Conservation (phyloP, 2,113 vertebrate species). For the Gulo gulo region DNA sequence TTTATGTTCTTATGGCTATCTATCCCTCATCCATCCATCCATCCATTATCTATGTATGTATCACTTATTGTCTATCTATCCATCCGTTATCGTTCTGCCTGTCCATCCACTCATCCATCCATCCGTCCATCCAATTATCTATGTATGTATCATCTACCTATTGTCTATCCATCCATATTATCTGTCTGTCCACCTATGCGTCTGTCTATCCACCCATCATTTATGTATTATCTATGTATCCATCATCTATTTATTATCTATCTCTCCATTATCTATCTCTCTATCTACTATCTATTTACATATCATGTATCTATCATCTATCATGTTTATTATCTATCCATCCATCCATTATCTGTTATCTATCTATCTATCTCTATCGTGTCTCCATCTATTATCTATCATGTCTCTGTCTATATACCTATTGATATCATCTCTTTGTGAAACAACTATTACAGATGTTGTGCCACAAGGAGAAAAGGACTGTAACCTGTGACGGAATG, state of each 20-base stretch:
- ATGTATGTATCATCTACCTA: no score
- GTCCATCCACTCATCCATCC: neutral
- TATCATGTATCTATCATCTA: neutral
- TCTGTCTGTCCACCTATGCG: neutral
- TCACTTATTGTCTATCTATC: neutral
- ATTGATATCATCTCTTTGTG: neutral
- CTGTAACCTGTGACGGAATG: fast-evolving
- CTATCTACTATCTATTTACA: no score
- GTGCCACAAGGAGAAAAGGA: neutral
- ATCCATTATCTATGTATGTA: neutral
- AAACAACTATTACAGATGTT: neutral
- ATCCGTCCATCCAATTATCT: neutral
- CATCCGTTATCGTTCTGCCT: neutral
- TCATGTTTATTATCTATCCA: no score
- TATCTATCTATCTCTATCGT: neutral
- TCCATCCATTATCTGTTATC: neutral
- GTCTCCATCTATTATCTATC: neutral
- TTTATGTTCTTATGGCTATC: neutral
- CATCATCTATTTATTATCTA: neutral
- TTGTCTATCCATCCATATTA: no score
- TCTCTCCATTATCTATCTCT: no score
- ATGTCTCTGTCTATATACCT: neutral
- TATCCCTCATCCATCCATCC: neutral
- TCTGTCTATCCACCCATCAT: neutral
- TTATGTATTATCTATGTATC: neutral